These are phyloP conservation scores for Pinna nobilis DNA, from an alignment of 1,140 invertebrate species.

Conservation along the genomic window DNA sequence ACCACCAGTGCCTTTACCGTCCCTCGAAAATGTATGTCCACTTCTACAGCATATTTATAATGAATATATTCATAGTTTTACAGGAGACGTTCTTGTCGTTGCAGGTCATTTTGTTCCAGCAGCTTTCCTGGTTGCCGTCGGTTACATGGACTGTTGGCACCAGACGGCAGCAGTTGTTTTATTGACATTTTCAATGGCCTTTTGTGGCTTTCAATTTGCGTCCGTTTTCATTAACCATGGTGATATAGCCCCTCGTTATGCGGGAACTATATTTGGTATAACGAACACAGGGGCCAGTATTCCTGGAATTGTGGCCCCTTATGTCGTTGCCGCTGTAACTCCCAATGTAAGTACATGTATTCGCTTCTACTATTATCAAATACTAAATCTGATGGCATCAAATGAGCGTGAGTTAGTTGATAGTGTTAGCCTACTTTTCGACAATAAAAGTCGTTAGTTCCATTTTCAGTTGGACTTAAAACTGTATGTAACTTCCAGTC, in stretches of 20 bases:
- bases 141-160: conserved; percentile 61
- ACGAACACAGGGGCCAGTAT: conserved; percentile 90
- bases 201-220: conserved; percentile 72
- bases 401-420: not conserved
- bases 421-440: not conserved
- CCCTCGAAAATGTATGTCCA: too few species aligned
- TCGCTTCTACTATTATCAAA: too few species aligned
- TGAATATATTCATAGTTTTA: not conserved
- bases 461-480: too few species aligned
- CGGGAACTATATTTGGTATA: conserved; percentile 88
- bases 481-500: not conserved
- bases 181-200: conserved; percentile 58
- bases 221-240: conserved; percentile 90
- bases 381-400: not conserved
- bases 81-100: not conserved
- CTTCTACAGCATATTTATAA: not conserved
- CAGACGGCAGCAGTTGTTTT: conserved; percentile 59
- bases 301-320: conserved; percentile 89
- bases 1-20: too few species aligned
- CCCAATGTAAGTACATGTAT: conserved; percentile 59
- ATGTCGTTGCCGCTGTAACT: conserved; percentile 86
- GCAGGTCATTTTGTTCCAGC: conserved; percentile 61
- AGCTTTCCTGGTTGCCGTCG: conserved; percentile 55
- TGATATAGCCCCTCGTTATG: conserved; percentile 87
- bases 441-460: not conserved